phyloP scores from a whole-genome alignment of 2,888 invertebrate species.

The Pharmacophagus antenor region DNA sequence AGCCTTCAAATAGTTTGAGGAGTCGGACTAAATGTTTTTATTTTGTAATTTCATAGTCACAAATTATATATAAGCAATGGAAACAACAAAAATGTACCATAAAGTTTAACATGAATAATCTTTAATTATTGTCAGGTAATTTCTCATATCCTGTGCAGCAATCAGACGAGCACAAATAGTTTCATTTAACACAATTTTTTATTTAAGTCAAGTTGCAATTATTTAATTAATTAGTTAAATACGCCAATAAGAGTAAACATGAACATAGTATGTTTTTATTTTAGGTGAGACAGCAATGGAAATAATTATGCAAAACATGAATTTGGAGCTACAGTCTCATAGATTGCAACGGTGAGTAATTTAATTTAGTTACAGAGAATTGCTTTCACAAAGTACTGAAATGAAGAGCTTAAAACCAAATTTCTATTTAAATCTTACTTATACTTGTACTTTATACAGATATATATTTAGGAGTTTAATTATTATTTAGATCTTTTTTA shows the following conservation, averaged over 20 bases:
- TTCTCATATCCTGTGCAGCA: too few relatives aligned
- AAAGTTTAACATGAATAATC: too few relatives aligned
- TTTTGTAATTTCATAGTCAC: neutral
- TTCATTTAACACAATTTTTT: too few relatives aligned
- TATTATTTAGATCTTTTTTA: too few relatives aligned
- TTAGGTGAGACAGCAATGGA: neutral
- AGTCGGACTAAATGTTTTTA: neutral
- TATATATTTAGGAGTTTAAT: too few relatives aligned
- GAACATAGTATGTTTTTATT: neutral
- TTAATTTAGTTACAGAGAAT: neutral
- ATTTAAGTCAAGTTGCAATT: too few relatives aligned
- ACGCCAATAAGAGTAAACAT: neutral
- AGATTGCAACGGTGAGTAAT: neutral
- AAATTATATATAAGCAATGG: neutral
- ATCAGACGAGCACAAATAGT: too few relatives aligned
- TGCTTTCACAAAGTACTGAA: neutral
- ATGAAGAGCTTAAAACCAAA: too few relatives aligned
- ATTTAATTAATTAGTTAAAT: neutral
- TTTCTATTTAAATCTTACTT: too few relatives aligned
- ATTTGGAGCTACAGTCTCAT: neutral
- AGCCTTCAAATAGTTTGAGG: neutral
- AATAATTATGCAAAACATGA: neutral
- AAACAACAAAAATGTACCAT: neutral
- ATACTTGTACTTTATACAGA: too few relatives aligned
- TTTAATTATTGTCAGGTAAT: too few relatives aligned